A percentile compares a stretch with the other conserved stretches of the same genome.
phyloP scores from a whole-genome alignment of 30 jellyfish, hydroid and myxozoan genomes.

The Rhopilema esculentum region DNA sequence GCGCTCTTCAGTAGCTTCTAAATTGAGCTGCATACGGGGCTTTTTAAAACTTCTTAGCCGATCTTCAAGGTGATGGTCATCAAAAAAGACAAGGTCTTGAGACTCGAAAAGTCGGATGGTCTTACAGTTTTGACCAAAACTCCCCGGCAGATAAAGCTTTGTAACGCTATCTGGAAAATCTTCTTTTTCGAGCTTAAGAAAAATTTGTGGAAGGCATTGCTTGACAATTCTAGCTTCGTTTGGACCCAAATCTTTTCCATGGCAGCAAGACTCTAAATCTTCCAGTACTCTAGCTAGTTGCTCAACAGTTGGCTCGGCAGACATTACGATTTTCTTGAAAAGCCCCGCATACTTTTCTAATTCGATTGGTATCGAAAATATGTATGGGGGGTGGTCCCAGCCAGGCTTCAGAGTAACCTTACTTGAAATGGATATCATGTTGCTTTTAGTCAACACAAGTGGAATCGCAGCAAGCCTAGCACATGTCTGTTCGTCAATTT shows the following conservation, averaged over 20 bases:
- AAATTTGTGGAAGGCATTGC: slow-evolving; percentile 12
- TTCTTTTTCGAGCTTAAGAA: slow-evolving; percentile 13
- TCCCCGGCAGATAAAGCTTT: slow-evolving; percentile 69
- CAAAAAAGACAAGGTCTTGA: slow-evolving; percentile 37
- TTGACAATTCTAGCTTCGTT: slow-evolving; percentile 29
- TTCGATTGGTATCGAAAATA: slow-evolving; percentile 21
- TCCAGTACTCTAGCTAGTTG: slow-evolving; percentile 29
- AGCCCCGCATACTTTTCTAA: slow-evolving; percentile 46
- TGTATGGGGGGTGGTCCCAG: slow-evolving; percentile 54
- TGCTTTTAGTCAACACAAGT: not conserved
- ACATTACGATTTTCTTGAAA: slow-evolving; percentile 48
- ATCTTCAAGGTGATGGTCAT: slow-evolving; percentile 50
- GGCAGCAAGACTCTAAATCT: slow-evolving; percentile 8
- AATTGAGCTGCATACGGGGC: slow-evolving; percentile 27
- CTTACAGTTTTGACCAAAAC: not conserved
- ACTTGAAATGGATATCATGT: slow-evolving; percentile 24
- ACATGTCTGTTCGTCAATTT: not conserved
- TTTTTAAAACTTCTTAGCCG: slow-evolving; percentile 38
- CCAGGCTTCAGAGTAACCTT: slow-evolving; percentile 26
- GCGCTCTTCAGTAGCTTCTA: slow-evolving; percentile 5
- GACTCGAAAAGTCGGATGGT: slow-evolving; percentile 28
- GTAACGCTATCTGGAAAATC: not conserved
- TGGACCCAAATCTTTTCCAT: slow-evolving; percentile 29
- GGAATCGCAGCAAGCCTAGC: not conserved
- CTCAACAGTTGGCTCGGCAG: slow-evolving; percentile 30